phyloP scores from a whole-genome alignment of 2,113 vertebrate species.

The Elgaria multicarinata region DNA sequence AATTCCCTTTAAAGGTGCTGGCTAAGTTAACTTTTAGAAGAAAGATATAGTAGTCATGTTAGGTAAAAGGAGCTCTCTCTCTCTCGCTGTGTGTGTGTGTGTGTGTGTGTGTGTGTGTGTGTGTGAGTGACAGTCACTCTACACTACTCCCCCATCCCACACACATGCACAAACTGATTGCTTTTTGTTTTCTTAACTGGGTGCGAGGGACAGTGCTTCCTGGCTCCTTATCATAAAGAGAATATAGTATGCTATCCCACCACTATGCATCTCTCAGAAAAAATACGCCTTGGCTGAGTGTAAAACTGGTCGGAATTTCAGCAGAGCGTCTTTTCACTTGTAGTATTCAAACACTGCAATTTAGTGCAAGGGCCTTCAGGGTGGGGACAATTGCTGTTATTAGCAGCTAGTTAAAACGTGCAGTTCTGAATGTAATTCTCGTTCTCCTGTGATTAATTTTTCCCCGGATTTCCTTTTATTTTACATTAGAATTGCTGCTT shows the following conservation, averaged over 20 bases:
- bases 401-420: background rate
- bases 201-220: background rate
- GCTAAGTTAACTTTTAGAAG: background rate
- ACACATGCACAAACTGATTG: background rate
- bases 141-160: no score
- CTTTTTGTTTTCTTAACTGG: background rate
- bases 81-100: background rate
- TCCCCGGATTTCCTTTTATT: constrained; percentile 51
- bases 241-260: background rate
- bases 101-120: background rate
- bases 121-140: no score
- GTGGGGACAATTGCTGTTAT: background rate
- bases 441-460: constrained; percentile 11
- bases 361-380: background rate
- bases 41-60: background rate
- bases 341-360: background rate
- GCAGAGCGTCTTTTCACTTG: background rate
- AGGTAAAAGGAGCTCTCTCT: no score
- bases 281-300: background rate
- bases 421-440: constrained; percentile 16
- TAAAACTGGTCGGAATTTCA: background rate
- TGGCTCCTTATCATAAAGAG: background rate
- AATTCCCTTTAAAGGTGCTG: background rate
- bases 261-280: background rate
- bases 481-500: constrained; percentile 87